Evolutionary conservation across 2,113 vertebrate genomes (phyloP), one percentile per base, ranked within the genome.

Genomic region (Macaca nemestrina): DNA sequence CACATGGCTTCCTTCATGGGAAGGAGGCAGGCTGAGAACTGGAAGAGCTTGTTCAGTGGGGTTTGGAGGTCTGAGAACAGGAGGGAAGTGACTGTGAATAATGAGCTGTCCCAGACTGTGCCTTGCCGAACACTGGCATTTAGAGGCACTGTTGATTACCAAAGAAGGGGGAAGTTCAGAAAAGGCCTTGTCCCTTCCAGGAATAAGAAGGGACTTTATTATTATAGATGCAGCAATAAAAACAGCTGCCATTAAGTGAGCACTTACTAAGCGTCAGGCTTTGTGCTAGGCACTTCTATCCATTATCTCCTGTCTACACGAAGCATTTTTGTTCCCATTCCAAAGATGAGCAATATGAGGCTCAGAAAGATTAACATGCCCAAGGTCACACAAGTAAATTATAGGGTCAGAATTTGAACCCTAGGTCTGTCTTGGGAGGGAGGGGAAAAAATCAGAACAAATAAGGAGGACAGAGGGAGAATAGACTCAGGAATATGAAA

Each of bases 11-110:
- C 59, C 90, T 97, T 50, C 97, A 79, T 92, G 96, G 94, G 97
- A 97, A 98, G 97, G 93, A 96, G 97, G 82, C 92, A 1, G 97
- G 80, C 90, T 95, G 95, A 93, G 95, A 98, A 98, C 97, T 98
- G 97, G 97, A 97, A 97, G 96, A 98, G 97, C 97, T 97, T 95
- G 97, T 98, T 98, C 48, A 93, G 98, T 98, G 95, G 93, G 96
- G 96, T 98, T 96, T 86, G 73, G 90, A 95, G 81, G 87, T 52
- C 94, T 61, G 89, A 96, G 90, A 68, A 70, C 76, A 70, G 92
- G 57, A 93, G 97, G 92, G 97, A 98, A 97, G 96, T 94, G 94
- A 97, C 96, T n/a, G n/a, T 88, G 90, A 95, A 78, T 95, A 97
- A 97, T 79, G 90, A 97, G 92, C 64, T 95, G 90, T 93, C 93